A percentile compares a stretch with the other conserved stretches of the same genome.
These are phyloP conservation scores for Dendrolimus punctatus DNA, from an alignment of 1,140 invertebrate genomes.

Conservation along the genomic window DNA sequence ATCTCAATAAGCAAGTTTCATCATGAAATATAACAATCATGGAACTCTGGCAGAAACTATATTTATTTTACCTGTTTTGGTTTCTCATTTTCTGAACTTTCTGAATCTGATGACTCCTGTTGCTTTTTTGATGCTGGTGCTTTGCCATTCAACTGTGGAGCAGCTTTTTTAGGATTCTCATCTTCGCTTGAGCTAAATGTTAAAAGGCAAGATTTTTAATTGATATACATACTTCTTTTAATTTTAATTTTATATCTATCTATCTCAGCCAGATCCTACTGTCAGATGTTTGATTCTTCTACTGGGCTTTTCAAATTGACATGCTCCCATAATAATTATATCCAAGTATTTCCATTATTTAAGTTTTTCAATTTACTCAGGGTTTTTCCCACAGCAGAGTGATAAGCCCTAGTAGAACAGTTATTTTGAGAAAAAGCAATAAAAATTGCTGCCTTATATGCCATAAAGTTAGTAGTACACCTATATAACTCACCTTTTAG, in stretches of 20 bases:
- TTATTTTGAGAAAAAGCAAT: conserved; percentile 1
- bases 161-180: conserved; percentile 33
- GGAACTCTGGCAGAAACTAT: too few relatives aligned
- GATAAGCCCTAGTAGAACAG: too few relatives aligned
- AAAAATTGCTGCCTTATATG: background rate
- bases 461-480: conserved; percentile 2
- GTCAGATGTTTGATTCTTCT: too few relatives aligned
- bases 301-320: too few relatives aligned
- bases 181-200: conserved; percentile 40
- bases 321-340: too few relatives aligned
- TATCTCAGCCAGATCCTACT: background rate
- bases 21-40: too few relatives aligned
- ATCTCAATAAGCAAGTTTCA: too few relatives aligned
- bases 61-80: conserved; percentile 31
- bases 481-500: conserved; percentile 27
- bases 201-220: conserved; percentile 26
- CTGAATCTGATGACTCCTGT: conserved; percentile 39
- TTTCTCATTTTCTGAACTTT: conserved; percentile 49
- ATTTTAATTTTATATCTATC: conserved; percentile 4
- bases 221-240: background rate
- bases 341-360: too few relatives aligned
- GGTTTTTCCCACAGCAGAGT: too few relatives aligned
- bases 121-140: conserved; percentile 25
- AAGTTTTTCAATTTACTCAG: too few relatives aligned
- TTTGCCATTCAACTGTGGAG: conserved; percentile 36